Base-by-base conservation (phyloP, 23 tunicate genomes). In the Trididemnum clinides region DNA sequence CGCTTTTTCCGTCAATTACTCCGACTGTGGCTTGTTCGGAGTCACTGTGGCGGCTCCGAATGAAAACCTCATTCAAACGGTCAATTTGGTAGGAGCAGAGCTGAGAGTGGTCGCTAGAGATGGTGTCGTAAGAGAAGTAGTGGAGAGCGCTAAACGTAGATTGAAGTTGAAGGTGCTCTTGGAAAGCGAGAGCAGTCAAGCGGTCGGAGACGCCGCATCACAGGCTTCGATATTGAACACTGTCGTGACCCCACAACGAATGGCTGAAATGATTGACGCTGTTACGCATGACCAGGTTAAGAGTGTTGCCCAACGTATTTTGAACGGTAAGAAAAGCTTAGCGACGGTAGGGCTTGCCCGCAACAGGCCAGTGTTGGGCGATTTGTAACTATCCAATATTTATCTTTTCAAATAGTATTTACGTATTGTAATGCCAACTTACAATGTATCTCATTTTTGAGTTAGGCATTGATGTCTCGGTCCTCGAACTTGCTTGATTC, bases 11-110 rank as follows among this genome's bases (percentile, higher is more conserved):
- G 59, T 89, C 54, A 94, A 94, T 51, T 94, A 94, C 77, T 80
- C 98, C 10, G 95, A 94, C 65, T 33, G 64, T 18, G 98, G 98
- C 28, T 50, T 94, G 15, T 85, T 94, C 31, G 98, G 88, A 5
- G 87, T 94, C 7, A 51, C 83, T 65, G 74, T 94, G 26, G 58
- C 33, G 0, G 64, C 98, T 4, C 82, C 82, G 0, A 49, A 65
- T 15, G 80, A 84, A 20, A n/a, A 31, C 34, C 57, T 85, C 28
- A 57, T 57, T 25, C 28, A 50, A 0, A 90, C 86, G 0, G 70
- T 82, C 27, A 15, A 39, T 34, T 86, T 89, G 5, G 85, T 64
- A 1, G 71, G 81, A 2, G 85, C 84, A 1, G 88, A 94, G 29
- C 57, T 37, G 27, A 54, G 33, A 29, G 7, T 4, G 6, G 5